These are phyloP conservation scores for Bettongia penicillata DNA, from an alignment of 2,113 vertebrate genomes.

Conservation along the genomic window DNA sequence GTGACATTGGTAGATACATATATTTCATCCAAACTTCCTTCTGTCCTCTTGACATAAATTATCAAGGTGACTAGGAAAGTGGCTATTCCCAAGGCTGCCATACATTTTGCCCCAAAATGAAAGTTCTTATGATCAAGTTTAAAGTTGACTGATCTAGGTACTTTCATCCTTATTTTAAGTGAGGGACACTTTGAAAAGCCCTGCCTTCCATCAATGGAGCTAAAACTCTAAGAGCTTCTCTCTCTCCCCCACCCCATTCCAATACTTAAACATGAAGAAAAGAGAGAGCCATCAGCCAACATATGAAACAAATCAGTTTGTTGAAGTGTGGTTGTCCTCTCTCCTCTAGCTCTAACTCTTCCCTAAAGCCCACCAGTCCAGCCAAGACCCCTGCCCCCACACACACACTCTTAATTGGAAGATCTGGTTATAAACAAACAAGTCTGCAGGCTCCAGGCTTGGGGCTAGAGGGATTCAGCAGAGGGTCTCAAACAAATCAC, in stretches of 20 bases:
- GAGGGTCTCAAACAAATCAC: not conserved
- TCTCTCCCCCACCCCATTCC: not conserved
- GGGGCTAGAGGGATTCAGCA: not conserved
- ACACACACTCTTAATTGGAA: not conserved
- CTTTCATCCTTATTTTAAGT: not conserved
- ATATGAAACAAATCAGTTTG: not conserved
- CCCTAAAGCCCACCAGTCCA: not conserved
- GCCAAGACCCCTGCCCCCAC: too few relatives aligned
- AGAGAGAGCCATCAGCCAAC: too few relatives aligned
- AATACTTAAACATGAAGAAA: not conserved
- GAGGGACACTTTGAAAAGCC: not conserved
- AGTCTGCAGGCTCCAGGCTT: not conserved
- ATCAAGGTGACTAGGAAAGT: not conserved
- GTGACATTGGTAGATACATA: accelerated
- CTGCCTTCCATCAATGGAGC: not conserved
- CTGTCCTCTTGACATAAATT: not conserved
- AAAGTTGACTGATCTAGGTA: not conserved
- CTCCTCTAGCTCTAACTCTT: not conserved
- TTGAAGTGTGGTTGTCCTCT: not conserved
- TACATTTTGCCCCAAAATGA: not conserved
- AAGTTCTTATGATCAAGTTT: not conserved
- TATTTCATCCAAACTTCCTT: not conserved
- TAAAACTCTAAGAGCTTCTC: not conserved
- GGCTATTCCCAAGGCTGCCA: not conserved
- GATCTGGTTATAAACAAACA: constrained; percentile 1